Base-by-base conservation (phyloP, 2,888 invertebrate genomes). In the Bombylius major region DNA sequence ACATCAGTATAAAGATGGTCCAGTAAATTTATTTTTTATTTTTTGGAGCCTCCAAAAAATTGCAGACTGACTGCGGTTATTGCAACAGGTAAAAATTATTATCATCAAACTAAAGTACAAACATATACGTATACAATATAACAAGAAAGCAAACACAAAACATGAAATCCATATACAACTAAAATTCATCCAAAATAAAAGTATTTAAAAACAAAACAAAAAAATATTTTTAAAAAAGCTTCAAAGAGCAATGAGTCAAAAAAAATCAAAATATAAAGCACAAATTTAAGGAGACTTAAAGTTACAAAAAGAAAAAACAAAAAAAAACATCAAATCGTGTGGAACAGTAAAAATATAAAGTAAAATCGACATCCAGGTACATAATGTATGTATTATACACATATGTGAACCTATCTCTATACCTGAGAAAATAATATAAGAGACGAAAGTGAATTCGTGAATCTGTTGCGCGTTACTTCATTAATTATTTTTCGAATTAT, bases 401-500 rank as follows among this genome's bases (percentile, higher is more conserved):
- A 23, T n/a, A 39, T 42, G 12, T 42, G 39, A 42, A 36, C 7
- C 7, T 36, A 36, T 36, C 5, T 34, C 34, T 36, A 36, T 36
- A 11, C 39, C 12, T 42, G 39, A 42, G 11, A 42, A 36, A 42
- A 42, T 42, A 42, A 42, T 23, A 42, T 42, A 42, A 51, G 53
- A 51, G 51, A 47, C 48, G 33, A 55, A 59, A 56, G 34, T 53
- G 42, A 58, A 46, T 51, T 51, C 51, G 39, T 56, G 44, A 42
- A 42, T 42, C 39, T 11, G 50, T 39, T 46, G 56, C 52, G 51
- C 56, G 49, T 48, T 56, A 51, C 51, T 56, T 56, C 56, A 56
- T 56, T 56, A 56, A 56, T 56, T 56, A 56, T 56, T 44, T 44
- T 56, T 56, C 55, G 50, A 50, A 42, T 50, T 55, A 55, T 55